Conservation (phyloP, 2,113 vertebrate species). For the Cyprinus carpio region DNA sequence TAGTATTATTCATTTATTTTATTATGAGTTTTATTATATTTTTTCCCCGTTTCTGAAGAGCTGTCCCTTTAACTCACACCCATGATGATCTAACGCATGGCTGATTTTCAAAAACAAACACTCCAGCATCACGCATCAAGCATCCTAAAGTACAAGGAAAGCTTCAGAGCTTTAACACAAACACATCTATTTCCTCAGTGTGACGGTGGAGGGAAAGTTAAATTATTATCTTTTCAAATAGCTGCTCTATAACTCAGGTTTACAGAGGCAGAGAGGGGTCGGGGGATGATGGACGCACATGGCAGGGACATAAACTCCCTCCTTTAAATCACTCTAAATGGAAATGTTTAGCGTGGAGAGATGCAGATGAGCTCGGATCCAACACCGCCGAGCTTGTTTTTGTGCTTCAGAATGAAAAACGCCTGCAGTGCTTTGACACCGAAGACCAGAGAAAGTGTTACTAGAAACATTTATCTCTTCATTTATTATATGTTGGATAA, state of each 20-base stretch:
- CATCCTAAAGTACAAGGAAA: background rate
- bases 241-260: slow-evolving; percentile 75
- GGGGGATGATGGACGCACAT: slow-evolving; percentile 72
- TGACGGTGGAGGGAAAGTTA: slow-evolving; percentile 64
- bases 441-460: background rate
- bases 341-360: slow-evolving; percentile 77
- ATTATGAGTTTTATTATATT: background rate
- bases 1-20: background rate
- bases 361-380: slow-evolving; percentile 74
- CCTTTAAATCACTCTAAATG: slow-evolving; percentile 82
- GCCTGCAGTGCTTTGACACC: background rate
- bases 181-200: slow-evolving; percentile 59
- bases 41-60: background rate
- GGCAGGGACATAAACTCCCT: slow-evolving; percentile 71
- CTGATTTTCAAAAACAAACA: background rate
- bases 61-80: background rate
- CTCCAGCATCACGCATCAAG: background rate
- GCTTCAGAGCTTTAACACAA: slow-evolving; percentile 49
- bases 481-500: background rate
- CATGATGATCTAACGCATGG: background rate
- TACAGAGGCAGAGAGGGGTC: slow-evolving; percentile 44
- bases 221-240: slow-evolving; percentile 79
- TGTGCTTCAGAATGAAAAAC: background rate
- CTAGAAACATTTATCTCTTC: background rate
- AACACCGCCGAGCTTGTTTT: slow-evolving; percentile 68